Conservation (phyloP, 2,797 vertebrate genomes). For the Sebastes taczanowskii region DNA sequence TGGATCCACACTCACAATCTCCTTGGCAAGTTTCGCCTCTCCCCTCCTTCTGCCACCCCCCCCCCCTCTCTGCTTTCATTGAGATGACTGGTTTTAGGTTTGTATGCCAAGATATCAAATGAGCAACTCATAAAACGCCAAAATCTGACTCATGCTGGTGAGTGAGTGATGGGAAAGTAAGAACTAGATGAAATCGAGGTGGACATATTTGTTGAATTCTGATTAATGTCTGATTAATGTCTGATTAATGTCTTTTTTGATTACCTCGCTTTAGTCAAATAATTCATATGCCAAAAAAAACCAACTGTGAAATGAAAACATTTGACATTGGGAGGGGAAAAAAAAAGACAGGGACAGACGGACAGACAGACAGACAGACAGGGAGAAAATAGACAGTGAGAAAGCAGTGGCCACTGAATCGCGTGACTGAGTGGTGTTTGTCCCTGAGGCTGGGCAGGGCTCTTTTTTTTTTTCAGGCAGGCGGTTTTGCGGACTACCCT, state of each 20-base stretch:
- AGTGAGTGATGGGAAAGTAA: background rate
- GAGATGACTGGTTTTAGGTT: conserved; percentile 25
- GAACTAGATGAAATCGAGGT: background rate
- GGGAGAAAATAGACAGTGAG: conserved; percentile 52
- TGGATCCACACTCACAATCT: conserved; percentile 23
- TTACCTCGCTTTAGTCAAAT: background rate
- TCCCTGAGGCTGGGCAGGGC: conserved; percentile 77
- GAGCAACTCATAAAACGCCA: conserved; percentile 24
- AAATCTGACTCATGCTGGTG: conserved; percentile 36
- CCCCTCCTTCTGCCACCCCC: background rate
- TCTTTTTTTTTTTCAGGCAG: conserved; percentile 75
- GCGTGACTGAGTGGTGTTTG: conserved; percentile 82
- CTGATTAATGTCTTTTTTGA: background rate
- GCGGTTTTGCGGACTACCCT: conserved; percentile 80
- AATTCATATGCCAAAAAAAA: background rate
- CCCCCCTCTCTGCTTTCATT: background rate
- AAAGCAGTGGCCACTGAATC: conserved; percentile 67
- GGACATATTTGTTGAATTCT: background rate
- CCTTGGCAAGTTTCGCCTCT: conserved; percentile 6
- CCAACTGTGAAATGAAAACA: background rate
- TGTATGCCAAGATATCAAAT: conserved; percentile 53
- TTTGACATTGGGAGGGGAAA: background rate
- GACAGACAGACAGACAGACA: background rate
- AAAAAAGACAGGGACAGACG: background rate
- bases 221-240: background rate